These are phyloP conservation scores for Drosophila diplacantha DNA, from an alignment of 2,888 invertebrate genomes.

Conservation along the genomic window DNA sequence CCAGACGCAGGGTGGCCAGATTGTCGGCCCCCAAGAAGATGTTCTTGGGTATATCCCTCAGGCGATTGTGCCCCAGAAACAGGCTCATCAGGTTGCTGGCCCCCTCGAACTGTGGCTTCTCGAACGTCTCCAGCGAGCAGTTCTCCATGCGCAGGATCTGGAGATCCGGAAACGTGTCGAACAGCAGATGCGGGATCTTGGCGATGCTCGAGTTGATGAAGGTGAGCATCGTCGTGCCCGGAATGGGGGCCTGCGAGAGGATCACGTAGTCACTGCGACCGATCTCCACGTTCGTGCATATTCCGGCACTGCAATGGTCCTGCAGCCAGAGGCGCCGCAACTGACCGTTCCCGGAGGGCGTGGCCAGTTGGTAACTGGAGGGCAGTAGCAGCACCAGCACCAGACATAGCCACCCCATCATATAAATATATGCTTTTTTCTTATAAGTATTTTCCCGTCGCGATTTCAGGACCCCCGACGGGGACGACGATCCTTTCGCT, in stretches of 20 bases:
- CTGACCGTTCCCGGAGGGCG: slow-evolving; percentile 53
- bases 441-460: slow-evolving; percentile 8
- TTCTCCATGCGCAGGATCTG: slow-evolving; percentile 75
- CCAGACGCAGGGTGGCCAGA: slow-evolving; percentile 68
- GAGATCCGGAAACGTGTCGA: slow-evolving; percentile 76
- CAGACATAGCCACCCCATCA: slow-evolving; percentile 13
- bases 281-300: slow-evolving; percentile 71
- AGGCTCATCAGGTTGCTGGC: slow-evolving; percentile 76
- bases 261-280: slow-evolving; percentile 75
- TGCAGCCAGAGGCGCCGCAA: slow-evolving; percentile 76
- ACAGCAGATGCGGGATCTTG: slow-evolving; percentile 76
- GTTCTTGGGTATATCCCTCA: slow-evolving; percentile 74
- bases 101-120: slow-evolving; percentile 76
- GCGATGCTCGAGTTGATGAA: slow-evolving; percentile 75
- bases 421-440: neutral
- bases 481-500: slow-evolving; percentile 20
- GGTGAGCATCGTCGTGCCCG: slow-evolving; percentile 70
- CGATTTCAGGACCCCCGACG: slow-evolving; percentile 33
- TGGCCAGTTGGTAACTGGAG: slow-evolving; percentile 15
- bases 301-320: slow-evolving; percentile 73
- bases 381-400: slow-evolving; percentile 11
- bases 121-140: slow-evolving; percentile 74
- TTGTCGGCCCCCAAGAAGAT: slow-evolving; percentile 76
- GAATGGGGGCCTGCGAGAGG: slow-evolving; percentile 71
- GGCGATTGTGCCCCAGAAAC: slow-evolving; percentile 69